These are phyloP conservation scores for Accipiter cooperii DNA, from an alignment of 2,113 vertebrate genomes.

Conservation along the genomic window DNA sequence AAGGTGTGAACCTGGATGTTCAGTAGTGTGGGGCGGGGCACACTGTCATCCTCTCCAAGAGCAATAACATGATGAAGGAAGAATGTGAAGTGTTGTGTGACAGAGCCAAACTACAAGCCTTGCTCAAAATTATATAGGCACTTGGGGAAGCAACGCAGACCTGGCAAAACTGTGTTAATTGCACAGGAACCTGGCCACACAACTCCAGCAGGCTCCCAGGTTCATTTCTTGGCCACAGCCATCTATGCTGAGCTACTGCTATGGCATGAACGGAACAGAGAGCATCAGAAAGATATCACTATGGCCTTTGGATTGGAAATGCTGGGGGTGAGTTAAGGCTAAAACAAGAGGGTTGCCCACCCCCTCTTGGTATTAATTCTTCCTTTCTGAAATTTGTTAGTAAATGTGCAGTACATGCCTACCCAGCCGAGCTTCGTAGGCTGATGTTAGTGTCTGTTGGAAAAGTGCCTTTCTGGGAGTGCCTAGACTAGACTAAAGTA, in stretches of 20 bases:
- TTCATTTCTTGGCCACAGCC: background rate
- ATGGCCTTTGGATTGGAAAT: background rate
- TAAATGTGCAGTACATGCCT: background rate
- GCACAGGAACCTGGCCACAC: background rate
- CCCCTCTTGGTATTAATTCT: background rate
- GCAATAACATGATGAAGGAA: background rate
- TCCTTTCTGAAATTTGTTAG: background rate
- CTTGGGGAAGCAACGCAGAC: background rate
- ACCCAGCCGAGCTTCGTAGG: background rate
- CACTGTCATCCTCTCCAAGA: background rate
- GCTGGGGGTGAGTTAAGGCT: background rate
- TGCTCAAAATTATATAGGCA: background rate
- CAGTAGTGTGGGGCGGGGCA: background rate
- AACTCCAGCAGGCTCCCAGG: background rate
- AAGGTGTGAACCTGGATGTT: background rate
- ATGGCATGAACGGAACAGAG: background rate
- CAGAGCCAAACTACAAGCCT: background rate
- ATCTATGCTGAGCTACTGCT: background rate
- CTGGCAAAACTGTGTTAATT: background rate
- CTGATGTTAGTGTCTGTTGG: background rate
- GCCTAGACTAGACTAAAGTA: background rate
- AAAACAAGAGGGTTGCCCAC: background rate
- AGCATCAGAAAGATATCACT: background rate
- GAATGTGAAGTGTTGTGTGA: background rate
- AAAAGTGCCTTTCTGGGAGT: background rate